A percentile compares a stretch with the other conserved stretches of the same genome.
Evolutionary conservation across 2,888 invertebrate genomes (phyloP).

Genomic region (Anarsia innoxiella): DNA sequence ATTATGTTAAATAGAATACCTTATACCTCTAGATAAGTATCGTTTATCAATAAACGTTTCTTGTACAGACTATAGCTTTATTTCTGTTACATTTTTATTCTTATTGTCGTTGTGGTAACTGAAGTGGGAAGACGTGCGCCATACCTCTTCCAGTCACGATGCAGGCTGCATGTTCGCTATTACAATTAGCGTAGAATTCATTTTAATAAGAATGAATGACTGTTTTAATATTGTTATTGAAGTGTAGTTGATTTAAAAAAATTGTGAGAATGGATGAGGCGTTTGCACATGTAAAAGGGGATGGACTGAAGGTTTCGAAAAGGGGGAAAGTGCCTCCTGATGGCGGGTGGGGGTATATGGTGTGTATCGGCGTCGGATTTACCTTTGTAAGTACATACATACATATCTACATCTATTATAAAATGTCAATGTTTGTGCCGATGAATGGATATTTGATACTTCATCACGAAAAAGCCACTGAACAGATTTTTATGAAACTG

Average conservation of each 20-base stretch:
- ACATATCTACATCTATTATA: too few species aligned
- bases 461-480: too few species aligned
- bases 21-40: neutral
- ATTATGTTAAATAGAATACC: too few species aligned
- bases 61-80: slow-evolving; percentile 1
- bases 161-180: too few species aligned
- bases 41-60: neutral
- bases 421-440: too few species aligned
- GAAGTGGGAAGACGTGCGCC: slow-evolving; percentile 31
- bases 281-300: slow-evolving; percentile 52
- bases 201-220: neutral
- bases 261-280: slow-evolving; percentile 63
- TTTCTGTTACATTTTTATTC: slow-evolving; percentile 8
- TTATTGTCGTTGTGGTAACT: slow-evolving; percentile 28
- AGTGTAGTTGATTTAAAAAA: too few species aligned
- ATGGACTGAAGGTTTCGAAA: slow-evolving; percentile 25
- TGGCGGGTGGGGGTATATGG: slow-evolving; percentile 88
- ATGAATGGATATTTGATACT: too few species aligned
- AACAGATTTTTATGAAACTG: too few species aligned
- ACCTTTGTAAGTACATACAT: slow-evolving; percentile 85
- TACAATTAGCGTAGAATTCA: too few species aligned
- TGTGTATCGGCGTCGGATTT: slow-evolving; percentile 82
- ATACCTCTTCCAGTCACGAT: too few species aligned
- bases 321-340: slow-evolving; percentile 74
- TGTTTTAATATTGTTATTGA: neutral